Percentiles rank a stretch among this genome's conserved stretches.
These are phyloP conservation scores for Ophion obscuratus DNA, from an alignment of 2,888 invertebrate species.

Conservation along the genomic window DNA sequence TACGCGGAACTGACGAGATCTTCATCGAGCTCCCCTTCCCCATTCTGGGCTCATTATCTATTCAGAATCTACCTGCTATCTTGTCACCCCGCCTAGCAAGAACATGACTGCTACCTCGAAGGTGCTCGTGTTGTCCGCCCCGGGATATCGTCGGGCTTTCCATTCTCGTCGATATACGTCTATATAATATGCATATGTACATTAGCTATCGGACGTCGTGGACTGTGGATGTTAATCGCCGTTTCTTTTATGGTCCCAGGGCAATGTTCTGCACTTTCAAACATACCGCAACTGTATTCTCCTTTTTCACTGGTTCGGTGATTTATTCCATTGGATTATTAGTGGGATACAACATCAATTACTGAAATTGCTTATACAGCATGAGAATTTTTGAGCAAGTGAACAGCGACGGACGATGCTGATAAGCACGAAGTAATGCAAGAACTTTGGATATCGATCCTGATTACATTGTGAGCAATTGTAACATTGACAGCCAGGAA, in stretches of 20 bases:
- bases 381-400: not conserved
- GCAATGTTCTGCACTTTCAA: constrained; percentile 7
- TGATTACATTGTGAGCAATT: no score
- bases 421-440: not conserved
- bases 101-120: constrained; percentile 65
- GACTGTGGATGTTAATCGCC: constrained; percentile 24
- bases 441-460: not conserved
- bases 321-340: constrained; percentile 8
- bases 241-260: constrained; percentile 27
- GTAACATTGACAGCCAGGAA: not conserved
- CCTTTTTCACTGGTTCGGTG: constrained; percentile 1
- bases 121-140: constrained; percentile 53
- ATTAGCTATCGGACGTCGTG: constrained; percentile 31
- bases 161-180: constrained; percentile 43
- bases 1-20: constrained; percentile 80
- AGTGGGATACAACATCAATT: constrained; percentile 9
- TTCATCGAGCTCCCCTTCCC: constrained; percentile 71
- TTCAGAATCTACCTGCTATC: constrained; percentile 76
- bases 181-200: constrained; percentile 47
- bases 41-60: constrained; percentile 74
- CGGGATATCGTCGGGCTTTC: constrained; percentile 55
- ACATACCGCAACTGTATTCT: constrained; percentile 19
- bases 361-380: constrained; percentile 4
- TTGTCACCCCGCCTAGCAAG: constrained; percentile 73
- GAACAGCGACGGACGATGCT: not conserved